phyloP scores from a whole-genome alignment of 2,797 vertebrate species.

The Pseudotriccus pelzelni region DNA sequence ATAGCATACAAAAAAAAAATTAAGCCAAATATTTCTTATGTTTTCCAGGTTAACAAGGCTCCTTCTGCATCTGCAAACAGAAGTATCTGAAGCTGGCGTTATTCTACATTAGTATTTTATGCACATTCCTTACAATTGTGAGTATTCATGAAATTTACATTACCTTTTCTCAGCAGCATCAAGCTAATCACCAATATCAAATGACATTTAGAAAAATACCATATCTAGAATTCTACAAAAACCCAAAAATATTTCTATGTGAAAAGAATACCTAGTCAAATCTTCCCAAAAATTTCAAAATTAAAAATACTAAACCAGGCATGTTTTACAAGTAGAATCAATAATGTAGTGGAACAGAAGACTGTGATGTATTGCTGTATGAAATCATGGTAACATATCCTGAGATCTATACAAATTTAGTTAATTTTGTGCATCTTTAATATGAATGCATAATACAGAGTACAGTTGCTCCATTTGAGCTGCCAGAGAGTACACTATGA shows the following conservation, averaged over 20 bases:
- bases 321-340: slow-evolving; percentile 2
- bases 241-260: neutral
- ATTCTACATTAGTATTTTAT: slow-evolving; percentile 48
- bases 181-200: slow-evolving; percentile 46
- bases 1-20: neutral
- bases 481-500: neutral
- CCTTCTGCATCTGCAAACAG: slow-evolving; percentile 6
- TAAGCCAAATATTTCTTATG: neutral
- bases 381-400: neutral
- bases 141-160: slow-evolving; percentile 46
- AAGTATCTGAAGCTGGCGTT: neutral
- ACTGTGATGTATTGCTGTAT: neutral
- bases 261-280: slow-evolving; percentile 7
- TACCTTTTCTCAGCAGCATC: slow-evolving; percentile 40
- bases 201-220: neutral
- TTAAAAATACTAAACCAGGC: neutral
- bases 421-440: slow-evolving; percentile 34
- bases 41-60: neutral
- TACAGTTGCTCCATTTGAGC: neutral
- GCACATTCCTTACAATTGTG: slow-evolving; percentile 39
- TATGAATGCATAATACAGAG: neutral
- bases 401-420: neutral
- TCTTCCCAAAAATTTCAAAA: slow-evolving; percentile 3
- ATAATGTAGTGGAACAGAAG: slow-evolving; percentile 42
- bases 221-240: neutral